Percentiles rank a stretch among this genome's conserved stretches.
phyloP scores from a whole-genome alignment of 2,888 invertebrate genomes.

The Acleris emargana region DNA sequence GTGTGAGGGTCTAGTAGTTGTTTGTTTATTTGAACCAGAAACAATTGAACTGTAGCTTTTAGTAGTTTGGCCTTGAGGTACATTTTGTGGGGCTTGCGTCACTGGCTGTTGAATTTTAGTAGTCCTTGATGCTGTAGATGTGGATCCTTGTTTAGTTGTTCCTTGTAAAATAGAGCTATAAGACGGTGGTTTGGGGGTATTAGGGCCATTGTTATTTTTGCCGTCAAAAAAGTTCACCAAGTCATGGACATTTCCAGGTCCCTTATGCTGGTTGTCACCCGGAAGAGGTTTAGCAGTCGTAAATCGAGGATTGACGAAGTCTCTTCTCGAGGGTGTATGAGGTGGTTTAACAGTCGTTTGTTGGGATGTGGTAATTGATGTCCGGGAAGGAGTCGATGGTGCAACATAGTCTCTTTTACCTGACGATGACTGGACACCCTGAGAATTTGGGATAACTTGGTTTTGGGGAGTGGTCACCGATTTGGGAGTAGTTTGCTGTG shows the following conservation, averaged over 20 bases:
- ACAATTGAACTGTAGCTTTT: conserved; percentile 68
- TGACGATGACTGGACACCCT: conserved; percentile 30
- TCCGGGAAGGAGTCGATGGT: conserved; percentile 55
- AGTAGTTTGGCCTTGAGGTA: conserved; percentile 44
- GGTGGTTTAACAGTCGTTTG: conserved; percentile 36
- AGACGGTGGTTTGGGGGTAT: conserved; percentile 59
- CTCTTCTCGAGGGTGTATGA: conserved; percentile 44
- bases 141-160: conserved; percentile 40
- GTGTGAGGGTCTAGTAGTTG: conserved; percentile 46
- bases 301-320: conserved; percentile 57
- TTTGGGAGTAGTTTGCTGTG: conserved; percentile 40
- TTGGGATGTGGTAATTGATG: conserved; percentile 38
- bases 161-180: conserved; percentile 69
- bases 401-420: conserved; percentile 67
- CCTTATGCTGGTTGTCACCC: conserved; percentile 47
- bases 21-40: conserved; percentile 57
- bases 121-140: conserved; percentile 38
- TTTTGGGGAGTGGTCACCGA: conserved; percentile 38
- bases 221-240: conserved; percentile 69
- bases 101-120: conserved; percentile 41
- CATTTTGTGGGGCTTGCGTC: conserved; percentile 43
- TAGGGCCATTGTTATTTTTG: conserved; percentile 50
- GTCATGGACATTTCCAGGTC: conserved; percentile 68
- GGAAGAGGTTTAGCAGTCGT: conserved; percentile 44
- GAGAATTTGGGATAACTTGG: conserved; percentile 46